Conservation (phyloP, 2,113 vertebrate species). For the Poeciliopsis turrubarensis region DNA sequence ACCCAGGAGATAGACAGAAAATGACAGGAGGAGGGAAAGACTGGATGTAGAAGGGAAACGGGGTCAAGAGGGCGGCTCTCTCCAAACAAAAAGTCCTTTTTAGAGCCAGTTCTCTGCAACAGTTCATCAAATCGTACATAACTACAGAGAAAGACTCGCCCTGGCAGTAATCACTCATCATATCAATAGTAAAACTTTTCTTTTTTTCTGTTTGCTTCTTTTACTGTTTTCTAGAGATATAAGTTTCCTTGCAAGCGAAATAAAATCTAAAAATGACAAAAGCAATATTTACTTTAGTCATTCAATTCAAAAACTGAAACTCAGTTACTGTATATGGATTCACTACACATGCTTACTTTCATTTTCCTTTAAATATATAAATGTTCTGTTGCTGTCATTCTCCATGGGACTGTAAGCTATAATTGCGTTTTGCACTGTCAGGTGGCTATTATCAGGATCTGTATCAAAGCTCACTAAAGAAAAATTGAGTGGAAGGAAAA, state of each 20-base stretch:
- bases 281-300: neutral
- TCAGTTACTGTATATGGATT: neutral
- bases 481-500: neutral
- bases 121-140: conserved; percentile 47
- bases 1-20: conserved; percentile 43
- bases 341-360: neutral
- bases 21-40: neutral
- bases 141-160: conserved; percentile 53
- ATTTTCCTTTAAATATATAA: too few relatives aligned
- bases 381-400: neutral
- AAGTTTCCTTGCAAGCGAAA: conserved; percentile 45
- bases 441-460: neutral
- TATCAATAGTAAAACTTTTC: conserved; percentile 1
- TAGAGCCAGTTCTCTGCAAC: conserved; percentile 33
- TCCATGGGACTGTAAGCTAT: neutral
- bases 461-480: neutral
- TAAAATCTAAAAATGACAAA: conserved; percentile 26
- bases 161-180: conserved; percentile 20
- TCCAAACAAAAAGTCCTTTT: conserved; percentile 9
- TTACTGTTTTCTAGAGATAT: conserved; percentile 32
- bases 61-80: neutral
- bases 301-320: too few relatives aligned
- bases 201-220: neutral
- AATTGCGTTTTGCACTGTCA: neutral
- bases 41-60: neutral